phyloP scores from a whole-genome alignment of 2,888 invertebrate species.

The Cheilosia pagana region DNA sequence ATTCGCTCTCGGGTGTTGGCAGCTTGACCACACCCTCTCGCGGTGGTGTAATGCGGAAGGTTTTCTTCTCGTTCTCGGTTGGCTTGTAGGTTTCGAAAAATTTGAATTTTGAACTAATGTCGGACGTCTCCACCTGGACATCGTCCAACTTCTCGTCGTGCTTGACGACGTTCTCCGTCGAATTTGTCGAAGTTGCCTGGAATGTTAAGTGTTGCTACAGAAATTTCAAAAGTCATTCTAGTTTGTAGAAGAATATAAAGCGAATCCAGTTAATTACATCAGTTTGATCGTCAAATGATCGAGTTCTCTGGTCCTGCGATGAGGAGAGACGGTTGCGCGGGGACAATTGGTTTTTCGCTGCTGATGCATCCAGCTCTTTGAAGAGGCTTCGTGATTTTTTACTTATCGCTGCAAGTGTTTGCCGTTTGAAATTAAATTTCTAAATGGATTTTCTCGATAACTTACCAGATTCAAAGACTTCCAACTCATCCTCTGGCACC shows the following conservation, averaged over 20 bases:
- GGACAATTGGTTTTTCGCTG: slow-evolving; percentile 77
- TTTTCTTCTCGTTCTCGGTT: slow-evolving; percentile 86
- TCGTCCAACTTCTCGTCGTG: slow-evolving; percentile 90
- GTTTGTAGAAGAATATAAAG: not conserved
- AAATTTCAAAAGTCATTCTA: slow-evolving; percentile 6
- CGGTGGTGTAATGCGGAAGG: slow-evolving; percentile 95
- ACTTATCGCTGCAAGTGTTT: slow-evolving; percentile 87
- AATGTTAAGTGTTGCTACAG: slow-evolving; percentile 35
- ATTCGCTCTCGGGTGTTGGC: slow-evolving; percentile 85
- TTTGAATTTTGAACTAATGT: slow-evolving; percentile 93
- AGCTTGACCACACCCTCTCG: slow-evolving; percentile 89
- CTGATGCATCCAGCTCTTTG: slow-evolving; percentile 91
- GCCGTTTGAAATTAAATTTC: not conserved
- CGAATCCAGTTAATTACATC: slow-evolving; percentile 31
- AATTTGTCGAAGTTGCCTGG: slow-evolving; percentile 59
- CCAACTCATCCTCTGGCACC: slow-evolving; percentile 86
- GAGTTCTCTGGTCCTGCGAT: slow-evolving; percentile 74
- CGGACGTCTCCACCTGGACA: slow-evolving; percentile 91
- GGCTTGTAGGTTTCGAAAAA: slow-evolving; percentile 95
- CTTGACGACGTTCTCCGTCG: slow-evolving; percentile 88
- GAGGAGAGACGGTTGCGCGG: slow-evolving; percentile 50
- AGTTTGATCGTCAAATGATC: slow-evolving; percentile 65
- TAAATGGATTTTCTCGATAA: not conserved
- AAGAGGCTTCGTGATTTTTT: slow-evolving; percentile 94
- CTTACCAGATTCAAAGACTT: slow-evolving; percentile 91